A percentile compares a stretch with the other conserved stretches of the same genome.
These are phyloP conservation scores for Helicoverpa assulta DNA, from an alignment of 2,888 invertebrate species.

Conservation along the genomic window DNA sequence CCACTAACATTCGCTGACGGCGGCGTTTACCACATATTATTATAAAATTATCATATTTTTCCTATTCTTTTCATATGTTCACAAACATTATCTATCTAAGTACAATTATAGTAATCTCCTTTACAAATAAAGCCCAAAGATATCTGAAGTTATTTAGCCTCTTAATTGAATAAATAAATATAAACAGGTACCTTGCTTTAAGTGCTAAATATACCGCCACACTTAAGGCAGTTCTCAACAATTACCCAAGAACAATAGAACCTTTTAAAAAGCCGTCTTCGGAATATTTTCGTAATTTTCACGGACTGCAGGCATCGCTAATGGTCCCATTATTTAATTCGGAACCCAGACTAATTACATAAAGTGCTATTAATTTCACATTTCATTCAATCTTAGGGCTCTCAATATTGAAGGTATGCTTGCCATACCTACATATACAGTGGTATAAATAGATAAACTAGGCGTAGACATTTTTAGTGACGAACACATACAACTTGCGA, in stretches of 20 bases:
- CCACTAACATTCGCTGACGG: not conserved
- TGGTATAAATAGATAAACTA: constrained; percentile 26
- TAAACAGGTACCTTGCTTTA: not conserved
- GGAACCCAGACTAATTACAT: constrained; percentile 80
- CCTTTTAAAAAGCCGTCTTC: constrained; percentile 76
- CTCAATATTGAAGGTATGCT: constrained; percentile 72
- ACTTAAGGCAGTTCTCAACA: constrained; percentile 51
- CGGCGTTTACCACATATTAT: not conserved
- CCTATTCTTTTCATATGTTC: not conserved
- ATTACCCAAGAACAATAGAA: constrained; percentile 75
- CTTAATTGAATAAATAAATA: not conserved
- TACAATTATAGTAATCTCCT: not conserved
- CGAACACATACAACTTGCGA: constrained; percentile 1
- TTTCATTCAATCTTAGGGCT: constrained; percentile 76
- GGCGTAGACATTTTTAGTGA: constrained; percentile 5
- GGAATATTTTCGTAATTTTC: constrained; percentile 76
- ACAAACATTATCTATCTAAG: not conserved
- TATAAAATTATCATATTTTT: not conserved
- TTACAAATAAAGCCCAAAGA: too few relatives aligned
- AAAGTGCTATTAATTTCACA: constrained; percentile 84
- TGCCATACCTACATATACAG: constrained; percentile 47
- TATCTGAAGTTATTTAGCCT: not conserved
- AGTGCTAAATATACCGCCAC: constrained; percentile 15
- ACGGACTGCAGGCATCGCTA: constrained; percentile 71
- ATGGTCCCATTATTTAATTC: constrained; percentile 82